These are phyloP conservation scores for Dascyllus trimaculatus DNA, from an alignment of 2,113 vertebrate species.

Conservation along the genomic window DNA sequence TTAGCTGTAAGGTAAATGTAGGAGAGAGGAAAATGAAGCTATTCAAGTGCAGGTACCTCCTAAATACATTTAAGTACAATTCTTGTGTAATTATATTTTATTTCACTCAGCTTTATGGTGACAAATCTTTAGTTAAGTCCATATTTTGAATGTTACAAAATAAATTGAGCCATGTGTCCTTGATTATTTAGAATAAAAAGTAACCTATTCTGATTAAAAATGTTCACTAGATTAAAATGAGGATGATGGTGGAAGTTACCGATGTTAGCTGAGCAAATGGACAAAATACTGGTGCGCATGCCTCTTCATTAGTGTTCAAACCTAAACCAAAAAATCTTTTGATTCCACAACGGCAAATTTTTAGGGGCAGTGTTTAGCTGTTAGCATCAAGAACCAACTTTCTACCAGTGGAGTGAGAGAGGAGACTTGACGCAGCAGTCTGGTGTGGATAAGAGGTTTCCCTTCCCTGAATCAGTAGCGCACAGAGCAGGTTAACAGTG, in stretches of 20 bases:
- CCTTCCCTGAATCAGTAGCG: slow-evolving; percentile 71
- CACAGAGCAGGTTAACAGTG: slow-evolving; percentile 79
- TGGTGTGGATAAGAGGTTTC: slow-evolving; percentile 68
- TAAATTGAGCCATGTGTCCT: not conserved
- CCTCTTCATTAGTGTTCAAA: not conserved
- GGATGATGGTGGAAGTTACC: not conserved
- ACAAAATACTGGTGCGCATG: not conserved
- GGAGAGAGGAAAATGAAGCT: too few species aligned
- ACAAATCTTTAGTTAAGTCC: not conserved
- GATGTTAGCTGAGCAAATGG: not conserved
- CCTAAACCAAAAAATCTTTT: not conserved
- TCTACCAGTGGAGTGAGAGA: slow-evolving; percentile 21
- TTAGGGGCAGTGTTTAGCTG: not conserved
- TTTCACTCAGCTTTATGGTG: not conserved
- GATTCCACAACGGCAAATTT: not conserved
- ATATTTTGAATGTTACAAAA: not conserved
- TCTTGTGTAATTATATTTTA: not conserved
- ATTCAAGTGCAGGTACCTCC: too few species aligned
- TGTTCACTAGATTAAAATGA: not conserved
- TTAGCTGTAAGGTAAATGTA: too few species aligned
- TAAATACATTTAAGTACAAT: too few species aligned
- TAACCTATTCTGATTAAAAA: not conserved
- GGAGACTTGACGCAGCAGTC: slow-evolving; percentile 81
- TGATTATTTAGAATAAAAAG: not conserved
- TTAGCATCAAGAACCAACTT: slow-evolving; percentile 50